Conservation (phyloP, 1,140 invertebrate genomes). For the Plutomurus gul region DNA sequence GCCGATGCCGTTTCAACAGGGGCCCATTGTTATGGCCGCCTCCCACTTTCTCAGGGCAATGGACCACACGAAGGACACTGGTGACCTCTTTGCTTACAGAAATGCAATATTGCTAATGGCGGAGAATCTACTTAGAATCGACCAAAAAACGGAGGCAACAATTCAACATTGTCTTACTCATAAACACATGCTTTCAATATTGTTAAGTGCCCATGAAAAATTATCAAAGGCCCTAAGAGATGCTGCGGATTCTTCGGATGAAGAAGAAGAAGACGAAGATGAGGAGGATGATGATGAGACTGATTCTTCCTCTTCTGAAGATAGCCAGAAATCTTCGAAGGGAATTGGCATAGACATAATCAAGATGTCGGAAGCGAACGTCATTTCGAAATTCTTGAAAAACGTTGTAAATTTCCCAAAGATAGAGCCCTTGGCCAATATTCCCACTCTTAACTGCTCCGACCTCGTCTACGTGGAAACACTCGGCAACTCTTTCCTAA, state of each 20-base stretch:
- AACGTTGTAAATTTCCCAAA: conserved; percentile 45
- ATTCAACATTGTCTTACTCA: conserved; percentile 44
- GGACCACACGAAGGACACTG: neutral
- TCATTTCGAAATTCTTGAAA: conserved; percentile 38
- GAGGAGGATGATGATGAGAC: neutral
- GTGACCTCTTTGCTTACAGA: conserved; percentile 33
- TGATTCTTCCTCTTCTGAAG: neutral
- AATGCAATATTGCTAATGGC: conserved; percentile 40
- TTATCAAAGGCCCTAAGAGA: conserved; percentile 23
- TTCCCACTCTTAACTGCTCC: conserved; percentile 41
- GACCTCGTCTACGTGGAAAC: conserved; percentile 47
- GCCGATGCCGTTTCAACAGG: conserved; percentile 20
- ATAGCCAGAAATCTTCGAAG: neutral
- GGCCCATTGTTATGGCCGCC: conserved; percentile 45
- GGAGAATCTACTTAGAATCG: conserved; percentile 29
- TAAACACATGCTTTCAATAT: conserved; percentile 46
- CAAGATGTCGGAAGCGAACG: neutral
- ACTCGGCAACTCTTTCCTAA: conserved; percentile 35
- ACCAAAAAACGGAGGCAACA: conserved; percentile 14
- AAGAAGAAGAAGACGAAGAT: conserved; percentile 16
- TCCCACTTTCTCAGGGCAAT: conserved; percentile 45
- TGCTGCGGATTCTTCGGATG: neutral
- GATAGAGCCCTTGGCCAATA: conserved; percentile 38
- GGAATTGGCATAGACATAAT: conserved; percentile 12
- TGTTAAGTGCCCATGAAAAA: conserved; percentile 40